Evolutionary conservation across 2,888 invertebrate genomes (phyloP), one percentile per base, ranked within the genome.

Genomic region (Digitonthophagus gazella): DNA sequence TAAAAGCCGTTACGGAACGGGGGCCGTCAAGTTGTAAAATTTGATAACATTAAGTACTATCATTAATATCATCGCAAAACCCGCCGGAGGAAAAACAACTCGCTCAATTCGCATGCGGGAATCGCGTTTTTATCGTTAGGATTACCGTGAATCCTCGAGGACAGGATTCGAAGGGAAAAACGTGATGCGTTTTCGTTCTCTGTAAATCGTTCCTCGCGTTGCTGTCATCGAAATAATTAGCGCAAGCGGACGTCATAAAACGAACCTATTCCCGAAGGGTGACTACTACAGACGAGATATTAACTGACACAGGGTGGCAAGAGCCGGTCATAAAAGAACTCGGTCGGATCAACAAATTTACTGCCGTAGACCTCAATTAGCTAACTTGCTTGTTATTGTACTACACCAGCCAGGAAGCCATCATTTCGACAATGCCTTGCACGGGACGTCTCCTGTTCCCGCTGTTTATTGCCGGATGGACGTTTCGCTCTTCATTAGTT

Each of bases 351-450:
- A 70, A 67, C 65, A 67, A 70, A 70, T 70, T 70, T 67, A 70
- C 67, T 70, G 65, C 76, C 75, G 76, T 78, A 78, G 78, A 80
- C 80, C 80, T 81, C 82, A 82, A 82, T 82, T 82, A 82, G 81
- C 78, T 77, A 80, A 81, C 78, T 81, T 80, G 78, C 77, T 78
- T 79, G 80, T 77, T 80, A 80, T 79, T 79, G 78, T 78, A 78
- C 77, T 77, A 77, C 66, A 61, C 54, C 61, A 55, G 20, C 22
- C 65, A 44, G 16, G 63, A 67, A 54, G 70, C 65, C 65, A 67
- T 70, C 69, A 67, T 67, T 65, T 44, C 61, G 65, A 67, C 67
- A 67, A 67, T 67, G 67, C 65, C 55, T 56, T 22, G 67, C 67
- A 44, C 64, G 65, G 67, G 64, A 67, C 65, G 69, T 67, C 67